Percentiles rank a stretch among this genome's conserved stretches.
Evolutionary conservation across 2,888 invertebrate genomes (phyloP).

Genomic region (Panzeria rudis): DNA sequence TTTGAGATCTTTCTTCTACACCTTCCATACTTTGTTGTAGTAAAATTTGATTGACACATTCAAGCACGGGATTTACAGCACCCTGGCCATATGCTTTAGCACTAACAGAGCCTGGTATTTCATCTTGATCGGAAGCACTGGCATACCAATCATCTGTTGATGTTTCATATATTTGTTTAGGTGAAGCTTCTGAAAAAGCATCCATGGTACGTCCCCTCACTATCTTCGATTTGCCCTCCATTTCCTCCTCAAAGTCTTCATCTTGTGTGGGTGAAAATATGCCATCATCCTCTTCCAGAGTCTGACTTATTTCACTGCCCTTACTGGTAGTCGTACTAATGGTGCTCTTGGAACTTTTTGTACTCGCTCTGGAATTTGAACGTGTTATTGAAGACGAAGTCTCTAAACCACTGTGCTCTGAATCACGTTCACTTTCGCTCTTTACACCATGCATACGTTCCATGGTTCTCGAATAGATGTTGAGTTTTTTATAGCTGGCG

Average conservation of each 20-base stretch:
- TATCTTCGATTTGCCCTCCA: slow-evolving; percentile 76
- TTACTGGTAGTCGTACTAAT: slow-evolving; percentile 75
- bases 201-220: slow-evolving; percentile 78
- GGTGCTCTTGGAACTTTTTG: slow-evolving; percentile 70
- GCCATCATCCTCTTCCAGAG: slow-evolving; percentile 78
- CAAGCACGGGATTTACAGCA: slow-evolving; percentile 92
- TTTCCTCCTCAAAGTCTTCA: slow-evolving; percentile 78
- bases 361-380: slow-evolving; percentile 73
- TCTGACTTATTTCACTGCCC: slow-evolving; percentile 73
- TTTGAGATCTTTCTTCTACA: slow-evolving; percentile 78
- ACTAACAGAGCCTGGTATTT: slow-evolving; percentile 78
- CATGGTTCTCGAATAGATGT: slow-evolving; percentile 85
- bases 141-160: slow-evolving; percentile 90
- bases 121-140: slow-evolving; percentile 91
- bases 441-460: slow-evolving; percentile 86
- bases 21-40: slow-evolving; percentile 89
- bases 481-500: slow-evolving; percentile 79
- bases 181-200: slow-evolving; percentile 81
- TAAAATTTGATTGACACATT: slow-evolving; percentile 93
- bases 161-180: slow-evolving; percentile 82
- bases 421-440: slow-evolving; percentile 78
- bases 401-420: slow-evolving; percentile 77
- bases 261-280: slow-evolving; percentile 79
- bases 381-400: slow-evolving; percentile 71
- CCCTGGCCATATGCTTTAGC: slow-evolving; percentile 84